Percentiles rank a stretch among this genome's conserved stretches.
These are phyloP conservation scores for Neopipo cinnamomea DNA, from an alignment of 2,113 vertebrate genomes.

Conservation along the genomic window DNA sequence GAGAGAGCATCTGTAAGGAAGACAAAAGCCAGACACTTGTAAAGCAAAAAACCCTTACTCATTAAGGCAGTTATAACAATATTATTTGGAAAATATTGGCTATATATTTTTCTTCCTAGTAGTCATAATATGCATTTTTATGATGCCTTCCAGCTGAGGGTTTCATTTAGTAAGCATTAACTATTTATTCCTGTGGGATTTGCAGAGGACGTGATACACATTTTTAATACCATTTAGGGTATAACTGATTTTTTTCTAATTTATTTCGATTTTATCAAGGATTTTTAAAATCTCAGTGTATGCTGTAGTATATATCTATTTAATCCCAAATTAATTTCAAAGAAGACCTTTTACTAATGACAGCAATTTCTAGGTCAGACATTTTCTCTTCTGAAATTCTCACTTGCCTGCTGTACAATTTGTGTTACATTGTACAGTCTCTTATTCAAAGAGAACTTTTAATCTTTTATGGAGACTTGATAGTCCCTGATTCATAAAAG, in stretches of 20 bases:
- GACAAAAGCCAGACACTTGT: not conserved
- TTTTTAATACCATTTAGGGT: not conserved
- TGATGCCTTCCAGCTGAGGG: not conserved
- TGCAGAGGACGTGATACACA: not conserved
- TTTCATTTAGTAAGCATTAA: not conserved
- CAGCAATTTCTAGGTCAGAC: not conserved
- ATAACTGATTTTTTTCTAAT: not conserved
- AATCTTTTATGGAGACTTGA: conserved; percentile 3
- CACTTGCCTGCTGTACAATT: not conserved
- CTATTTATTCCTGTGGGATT: not conserved
- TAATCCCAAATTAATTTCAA: not conserved
- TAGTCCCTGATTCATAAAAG: not conserved
- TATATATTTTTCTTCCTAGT: not conserved
- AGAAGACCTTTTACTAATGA: not conserved
- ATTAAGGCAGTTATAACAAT: not conserved
- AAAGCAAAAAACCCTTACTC: not conserved
- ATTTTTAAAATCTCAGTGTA: not conserved
- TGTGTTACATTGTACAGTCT: not conserved
- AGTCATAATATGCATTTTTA: not conserved
- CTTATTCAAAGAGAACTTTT: conserved; percentile 5
- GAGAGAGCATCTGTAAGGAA: not conserved
- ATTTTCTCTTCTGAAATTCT: not conserved
- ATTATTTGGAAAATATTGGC: not conserved
- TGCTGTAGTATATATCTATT: not conserved
- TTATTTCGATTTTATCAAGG: not conserved